These are phyloP conservation scores for Xylocampa areola DNA, from an alignment of 2,888 invertebrate genomes.

Conservation along the genomic window DNA sequence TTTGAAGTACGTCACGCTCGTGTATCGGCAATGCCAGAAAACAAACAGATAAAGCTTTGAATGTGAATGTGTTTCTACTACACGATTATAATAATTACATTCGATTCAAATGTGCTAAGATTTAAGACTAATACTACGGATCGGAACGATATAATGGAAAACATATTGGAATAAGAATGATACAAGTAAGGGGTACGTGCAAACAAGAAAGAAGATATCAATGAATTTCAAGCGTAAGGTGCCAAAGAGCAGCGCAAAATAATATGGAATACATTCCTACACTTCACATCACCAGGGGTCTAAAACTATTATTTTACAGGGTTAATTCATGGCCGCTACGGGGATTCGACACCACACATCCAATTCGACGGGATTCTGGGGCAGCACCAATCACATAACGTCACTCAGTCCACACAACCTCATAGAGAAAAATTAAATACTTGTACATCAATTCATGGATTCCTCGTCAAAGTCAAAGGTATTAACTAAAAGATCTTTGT, in stretches of 20 bases:
- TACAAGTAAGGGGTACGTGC: constrained; percentile 69
- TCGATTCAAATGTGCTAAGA: constrained; percentile 69
- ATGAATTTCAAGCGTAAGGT: constrained; percentile 73
- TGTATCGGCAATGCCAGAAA: constrained; percentile 88
- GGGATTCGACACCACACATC: constrained; percentile 81
- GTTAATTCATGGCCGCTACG: constrained; percentile 78
- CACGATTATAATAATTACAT: constrained; percentile 64
- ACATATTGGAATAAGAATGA: constrained; percentile 61
- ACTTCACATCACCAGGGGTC: constrained; percentile 75
- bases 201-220: constrained; percentile 62
- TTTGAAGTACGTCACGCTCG: constrained; percentile 74
- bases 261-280: constrained; percentile 72
- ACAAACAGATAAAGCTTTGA: constrained; percentile 89
- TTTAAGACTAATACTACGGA: constrained; percentile 68
- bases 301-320: constrained; percentile 72
- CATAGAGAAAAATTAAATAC: constrained; percentile 71
- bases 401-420: constrained; percentile 83
- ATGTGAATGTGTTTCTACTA: constrained; percentile 71
- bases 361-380: constrained; percentile 82
- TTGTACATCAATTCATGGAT: constrained; percentile 29
- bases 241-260: constrained; percentile 74
- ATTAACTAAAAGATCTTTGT: constrained; percentile 34
- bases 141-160: constrained; percentile 62
- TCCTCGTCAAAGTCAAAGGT: constrained; percentile 18
- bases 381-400: constrained; percentile 89